Evolutionary conservation across 2,113 vertebrate species (phyloP), one percentile per base, ranked within the genome.

Genomic region (Panthera tigris): DNA sequence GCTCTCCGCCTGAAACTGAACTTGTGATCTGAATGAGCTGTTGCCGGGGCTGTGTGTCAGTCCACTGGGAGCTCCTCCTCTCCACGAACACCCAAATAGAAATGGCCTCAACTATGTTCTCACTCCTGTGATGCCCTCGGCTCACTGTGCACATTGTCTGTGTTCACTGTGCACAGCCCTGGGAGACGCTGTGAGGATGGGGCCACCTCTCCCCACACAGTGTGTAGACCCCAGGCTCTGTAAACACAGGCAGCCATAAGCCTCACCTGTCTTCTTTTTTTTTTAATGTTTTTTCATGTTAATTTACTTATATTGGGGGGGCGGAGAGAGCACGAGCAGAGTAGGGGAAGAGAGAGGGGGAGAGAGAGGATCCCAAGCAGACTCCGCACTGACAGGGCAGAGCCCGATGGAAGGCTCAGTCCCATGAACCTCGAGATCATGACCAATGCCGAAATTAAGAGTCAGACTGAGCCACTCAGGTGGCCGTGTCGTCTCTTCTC

Each of bases 1-100:
- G 84, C 97, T 97, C 89, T 97, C 87, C 0, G 41, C 65, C 95
- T 88, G 95, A 96, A 98, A 92, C 74, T 95, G 92, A 96, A 98
- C 96, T 97, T 97, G 93, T 96, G 74, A 94, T 96, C 96, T 85
- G 89, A 86, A 33, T 82, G 25, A 61, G 61, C 50, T 80, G 93
- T 93, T 84, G 79, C 92, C 86, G 16, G 66, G 76, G 71, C n/a
- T 36, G 73, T 15, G 9, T 45, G 14, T 29, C 68, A 85, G 91
- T 91, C 83, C 74, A 33, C 1, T 36, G 61, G 48, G 74, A 92
- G 63, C 19, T 23, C 39, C 68, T 61, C 74, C 71, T 63, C 23
- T 81, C 57, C 1, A 2, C 48, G 31, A 31, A 41, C 45, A 45
- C 50, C 48, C n/a, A 55, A 48, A 48, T 79, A 86, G 23, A 92